Evolutionary conservation across 2,797 vertebrate genomes (phyloP), one percentile per base, ranked within the genome.

Genomic region (Eurystomus glaucurus): DNA sequence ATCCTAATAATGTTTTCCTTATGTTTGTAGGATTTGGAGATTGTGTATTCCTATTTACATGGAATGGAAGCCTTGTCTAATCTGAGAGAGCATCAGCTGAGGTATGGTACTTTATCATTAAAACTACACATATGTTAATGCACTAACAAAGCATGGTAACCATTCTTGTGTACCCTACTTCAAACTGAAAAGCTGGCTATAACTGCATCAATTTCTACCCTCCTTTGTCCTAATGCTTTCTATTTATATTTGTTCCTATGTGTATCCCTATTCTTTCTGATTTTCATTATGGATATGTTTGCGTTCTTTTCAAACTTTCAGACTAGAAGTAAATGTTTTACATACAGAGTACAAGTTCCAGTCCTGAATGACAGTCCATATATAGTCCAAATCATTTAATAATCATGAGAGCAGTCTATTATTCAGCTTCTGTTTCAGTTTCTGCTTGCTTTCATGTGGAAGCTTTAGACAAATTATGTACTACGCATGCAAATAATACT

Each of bases 21-120:
- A 28, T 92, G 50, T 94, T 97, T 96, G 80, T 98, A 99, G 99
- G 99, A 99, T 97, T 97, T 99, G 98, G 99, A 99, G 98, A 99
- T 99, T 15, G 99, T 99, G 26, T 99, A 99, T 97, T 99, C 99
- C 0, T 99, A 99, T 96, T 98, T 99, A 79, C 99, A 99, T 58
- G 99, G 99, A 52, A 99, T 99, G 99, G 99, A 99, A 98, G 99
- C 99, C 35, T 97, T 99, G 95, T 99, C 99, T 89, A 99, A 99
- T 97, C 98, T 99, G 83, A 98, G 99, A 58, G 99, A 99, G 76
- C 99, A 99, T 97, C 99, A 99, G 95, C 98, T 99, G 76, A 99
- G 99, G 99, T 99, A 97, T 93, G 98, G 69, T 51, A 48, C 26
- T 96, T 86, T 51, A 78, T 51, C 10, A 21, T 68, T 68, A 77